These are phyloP conservation scores for Rhopalosiphum maidis DNA, from an alignment of 1,140 invertebrate species.

Conservation along the genomic window DNA sequence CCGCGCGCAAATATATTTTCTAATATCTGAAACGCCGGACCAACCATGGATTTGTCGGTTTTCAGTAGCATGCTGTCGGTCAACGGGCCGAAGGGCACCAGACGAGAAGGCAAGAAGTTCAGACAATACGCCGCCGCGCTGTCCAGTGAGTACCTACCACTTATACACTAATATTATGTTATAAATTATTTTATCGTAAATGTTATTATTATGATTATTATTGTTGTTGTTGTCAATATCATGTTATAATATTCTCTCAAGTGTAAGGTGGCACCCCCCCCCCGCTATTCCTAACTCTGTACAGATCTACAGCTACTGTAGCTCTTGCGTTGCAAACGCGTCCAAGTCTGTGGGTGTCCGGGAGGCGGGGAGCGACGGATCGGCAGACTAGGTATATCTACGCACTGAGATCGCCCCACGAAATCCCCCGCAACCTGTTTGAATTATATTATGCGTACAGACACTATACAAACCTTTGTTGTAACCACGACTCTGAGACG, in stretches of 20 bases:
- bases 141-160: constrained; percentile 58
- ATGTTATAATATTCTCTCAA: background rate
- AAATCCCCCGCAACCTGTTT: constrained; percentile 10
- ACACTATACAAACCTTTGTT: background rate
- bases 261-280: background rate
- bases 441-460: background rate
- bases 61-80: constrained; percentile 59
- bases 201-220: background rate
- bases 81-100: constrained; percentile 56
- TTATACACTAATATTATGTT: background rate
- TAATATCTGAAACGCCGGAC: constrained; percentile 61
- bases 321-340: background rate
- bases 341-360: background rate
- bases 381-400: background rate
- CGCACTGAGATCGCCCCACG: background rate
- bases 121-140: constrained; percentile 59
- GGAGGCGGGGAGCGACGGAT: background rate
- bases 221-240: too few relatives aligned
- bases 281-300: background rate
- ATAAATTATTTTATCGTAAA: background rate
- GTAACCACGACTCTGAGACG: background rate
- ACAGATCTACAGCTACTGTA: background rate
- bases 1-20: background rate
- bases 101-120: constrained; percentile 60
- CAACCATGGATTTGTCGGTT: constrained; percentile 59